A percentile compares a stretch with the other conserved stretches of the same genome.
Evolutionary conservation across 2,797 vertebrate species (phyloP).

Genomic region (Melanotaenia pygmaea): DNA sequence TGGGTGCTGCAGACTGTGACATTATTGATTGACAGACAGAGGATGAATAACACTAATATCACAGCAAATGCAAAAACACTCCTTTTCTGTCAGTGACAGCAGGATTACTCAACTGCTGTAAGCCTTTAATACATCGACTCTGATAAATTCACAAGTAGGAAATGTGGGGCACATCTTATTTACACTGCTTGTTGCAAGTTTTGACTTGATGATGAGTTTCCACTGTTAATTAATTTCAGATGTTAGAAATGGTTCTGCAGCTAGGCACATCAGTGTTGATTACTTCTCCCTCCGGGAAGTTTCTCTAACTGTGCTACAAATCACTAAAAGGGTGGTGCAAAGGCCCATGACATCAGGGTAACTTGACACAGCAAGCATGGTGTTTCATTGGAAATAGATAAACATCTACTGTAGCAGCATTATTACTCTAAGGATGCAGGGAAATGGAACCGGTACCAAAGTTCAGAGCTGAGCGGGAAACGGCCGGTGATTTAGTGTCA

Average conservation of each 20-base stretch:
- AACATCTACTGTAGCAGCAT: slow-evolving; percentile 35
- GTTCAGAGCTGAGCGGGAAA: slow-evolving; percentile 34
- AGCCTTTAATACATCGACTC: slow-evolving; percentile 57
- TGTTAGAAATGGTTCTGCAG: slow-evolving; percentile 43
- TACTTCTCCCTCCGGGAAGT: slow-evolving; percentile 38
- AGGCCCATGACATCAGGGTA: slow-evolving; percentile 54
- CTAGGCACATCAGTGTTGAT: slow-evolving; percentile 31
- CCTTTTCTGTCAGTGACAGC: slow-evolving; percentile 61
- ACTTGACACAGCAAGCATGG: slow-evolving; percentile 43
- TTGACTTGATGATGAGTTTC: slow-evolving; percentile 46
- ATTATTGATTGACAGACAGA: slow-evolving; percentile 50
- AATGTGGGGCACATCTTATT: slow-evolving; percentile 34
- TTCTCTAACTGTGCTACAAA: slow-evolving; percentile 36
- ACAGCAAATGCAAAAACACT: slow-evolving; percentile 59
- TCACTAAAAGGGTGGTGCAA: slow-evolving; percentile 21
- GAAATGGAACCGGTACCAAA: slow-evolving; percentile 33
- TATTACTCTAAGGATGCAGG: slow-evolving; percentile 37
- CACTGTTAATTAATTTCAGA: slow-evolving; percentile 55
- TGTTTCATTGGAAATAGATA: slow-evolving; percentile 57
- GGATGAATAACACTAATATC: slow-evolving; percentile 70
- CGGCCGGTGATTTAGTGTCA: slow-evolving; percentile 41
- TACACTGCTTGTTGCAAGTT: slow-evolving; percentile 41
- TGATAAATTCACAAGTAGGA: slow-evolving; percentile 58
- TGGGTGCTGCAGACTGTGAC: slow-evolving; percentile 45
- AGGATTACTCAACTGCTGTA: slow-evolving; percentile 65